Evolutionary conservation across 35 echinoderm and acorn worm species (phyloP).

Genomic region (Heliocidaris tuberculata): DNA sequence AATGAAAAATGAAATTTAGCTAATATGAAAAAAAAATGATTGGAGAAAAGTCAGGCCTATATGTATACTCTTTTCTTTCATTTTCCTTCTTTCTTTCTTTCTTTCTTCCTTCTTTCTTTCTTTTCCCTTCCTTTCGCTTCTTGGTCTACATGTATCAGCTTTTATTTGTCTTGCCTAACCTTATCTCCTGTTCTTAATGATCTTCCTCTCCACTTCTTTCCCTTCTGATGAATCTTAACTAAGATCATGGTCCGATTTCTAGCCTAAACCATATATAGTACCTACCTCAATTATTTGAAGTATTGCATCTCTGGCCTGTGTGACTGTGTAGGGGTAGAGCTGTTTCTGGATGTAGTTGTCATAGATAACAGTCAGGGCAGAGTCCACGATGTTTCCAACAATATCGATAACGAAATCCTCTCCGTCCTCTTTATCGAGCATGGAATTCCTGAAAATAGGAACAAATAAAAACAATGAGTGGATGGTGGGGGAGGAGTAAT

Average conservation of each 20-base stretch:
- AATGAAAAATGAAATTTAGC: neutral
- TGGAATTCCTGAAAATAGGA: slow-evolving; percentile 63
- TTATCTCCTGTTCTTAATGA: no score
- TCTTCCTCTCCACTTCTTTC: no score
- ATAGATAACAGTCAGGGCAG: slow-evolving; percentile 88
- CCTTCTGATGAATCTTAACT: no score
- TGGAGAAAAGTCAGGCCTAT: no score
- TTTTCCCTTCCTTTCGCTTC: no score
- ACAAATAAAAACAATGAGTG: neutral
- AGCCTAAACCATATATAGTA: no score
- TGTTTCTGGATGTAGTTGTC: slow-evolving; percentile 97
- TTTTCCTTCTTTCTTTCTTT: neutral
- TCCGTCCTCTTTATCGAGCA: slow-evolving; percentile 94
- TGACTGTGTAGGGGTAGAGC: slow-evolving; percentile 86
- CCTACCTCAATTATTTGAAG: slow-evolving; percentile 95
- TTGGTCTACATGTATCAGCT: no score
- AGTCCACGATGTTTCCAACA: slow-evolving; percentile 88
- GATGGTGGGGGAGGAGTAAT: neutral
- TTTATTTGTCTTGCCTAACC: no score
- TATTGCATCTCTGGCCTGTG: slow-evolving; percentile 82
- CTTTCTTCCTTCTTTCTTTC: no score
- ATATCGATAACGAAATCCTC: slow-evolving; percentile 97
- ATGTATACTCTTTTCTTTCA: neutral
- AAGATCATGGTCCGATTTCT: no score
- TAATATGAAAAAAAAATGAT: neutral